Base-by-base conservation (phyloP, 2,888 invertebrate species). In the Julus scandinavius region DNA sequence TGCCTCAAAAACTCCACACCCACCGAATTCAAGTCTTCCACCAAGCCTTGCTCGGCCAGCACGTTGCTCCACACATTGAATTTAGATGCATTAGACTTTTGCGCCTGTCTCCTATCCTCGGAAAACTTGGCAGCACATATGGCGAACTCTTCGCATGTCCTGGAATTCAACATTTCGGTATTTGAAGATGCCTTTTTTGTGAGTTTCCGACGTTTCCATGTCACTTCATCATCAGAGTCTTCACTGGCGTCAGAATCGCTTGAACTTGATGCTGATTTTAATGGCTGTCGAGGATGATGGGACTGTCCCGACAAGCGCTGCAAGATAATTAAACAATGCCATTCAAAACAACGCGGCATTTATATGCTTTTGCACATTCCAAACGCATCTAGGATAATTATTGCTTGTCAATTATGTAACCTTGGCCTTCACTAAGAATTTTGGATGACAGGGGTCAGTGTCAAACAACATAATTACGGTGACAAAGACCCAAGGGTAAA, bases 21-120 rank as follows among this genome's bases (percentile, higher is more conserved):
- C 92, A 96, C 96, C 83, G 94, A 94, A 15, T 95, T 94, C 93
- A 97, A 94, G 90, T 96, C 95, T 91, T 96, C 96, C 45, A 96
- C 95, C 87, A 97, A 92, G 0, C 95, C 94, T 90, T 97, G 96
- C 91, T 97, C 97, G 93, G 96, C 95, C n/a, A 94, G 92, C 89
- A 94, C 93, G 1, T 93, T 93, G 90, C 94, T 93, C 97, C 97
- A 97, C 90, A 97, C 94, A 92, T 96, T 96, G 91, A 96, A 96
- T 92, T 95, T 95, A 89, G 58, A 58, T 5, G 5, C 58, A 11
- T 58, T 41, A 4, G 29, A 3, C 29, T 29, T 83, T 29, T n/a
- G 9, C 38, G 11, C 38, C 5, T 40, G 11, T 83, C 15, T 20
- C 41, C 83, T 83, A 4, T 83, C 38, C 20, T n/a, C 38, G 15